phyloP scores from a whole-genome alignment of 2,888 invertebrate genomes.

The Perithous albicinctus region DNA sequence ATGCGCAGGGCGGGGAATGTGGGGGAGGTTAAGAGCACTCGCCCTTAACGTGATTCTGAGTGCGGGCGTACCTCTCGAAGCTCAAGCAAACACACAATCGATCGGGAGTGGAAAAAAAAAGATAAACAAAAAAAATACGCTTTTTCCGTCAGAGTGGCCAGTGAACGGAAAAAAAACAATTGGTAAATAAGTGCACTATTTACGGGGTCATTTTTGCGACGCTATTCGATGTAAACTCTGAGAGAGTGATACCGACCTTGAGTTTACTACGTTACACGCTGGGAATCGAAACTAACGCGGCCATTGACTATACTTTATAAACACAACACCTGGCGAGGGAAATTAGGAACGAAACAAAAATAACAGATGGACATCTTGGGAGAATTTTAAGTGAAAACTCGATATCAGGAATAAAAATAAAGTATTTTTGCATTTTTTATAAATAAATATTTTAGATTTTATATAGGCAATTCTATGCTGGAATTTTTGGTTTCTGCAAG shows the following conservation, averaged over 20 bases:
- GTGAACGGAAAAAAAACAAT: too few relatives aligned
- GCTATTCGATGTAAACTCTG: background rate
- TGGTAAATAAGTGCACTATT: background rate
- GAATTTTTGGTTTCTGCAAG: too few relatives aligned
- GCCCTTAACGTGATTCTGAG: conserved; percentile 69
- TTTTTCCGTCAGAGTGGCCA: too few relatives aligned
- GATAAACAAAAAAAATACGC: background rate
- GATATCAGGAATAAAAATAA: too few relatives aligned
- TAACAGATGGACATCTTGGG: background rate
- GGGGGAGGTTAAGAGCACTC: conserved; percentile 47
- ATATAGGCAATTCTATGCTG: too few relatives aligned
- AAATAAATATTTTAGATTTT: too few relatives aligned
- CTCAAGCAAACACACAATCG: conserved; percentile 5
- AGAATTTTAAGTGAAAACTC: too few relatives aligned
- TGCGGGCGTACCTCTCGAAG: conserved; percentile 67
- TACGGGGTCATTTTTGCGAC: background rate
- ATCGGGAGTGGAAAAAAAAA: conserved; percentile 1
- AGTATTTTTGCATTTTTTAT: too few relatives aligned
- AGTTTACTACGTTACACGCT: conserved; percentile 51
- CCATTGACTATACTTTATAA: background rate
- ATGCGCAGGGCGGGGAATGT: conserved; percentile 65
- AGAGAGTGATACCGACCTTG: conserved; percentile 48
- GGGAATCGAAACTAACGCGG: conserved; percentile 36
- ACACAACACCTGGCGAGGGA: background rate
- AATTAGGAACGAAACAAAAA: background rate